Conservation (phyloP, 2,797 vertebrate species). For the Sparus aurata region DNA sequence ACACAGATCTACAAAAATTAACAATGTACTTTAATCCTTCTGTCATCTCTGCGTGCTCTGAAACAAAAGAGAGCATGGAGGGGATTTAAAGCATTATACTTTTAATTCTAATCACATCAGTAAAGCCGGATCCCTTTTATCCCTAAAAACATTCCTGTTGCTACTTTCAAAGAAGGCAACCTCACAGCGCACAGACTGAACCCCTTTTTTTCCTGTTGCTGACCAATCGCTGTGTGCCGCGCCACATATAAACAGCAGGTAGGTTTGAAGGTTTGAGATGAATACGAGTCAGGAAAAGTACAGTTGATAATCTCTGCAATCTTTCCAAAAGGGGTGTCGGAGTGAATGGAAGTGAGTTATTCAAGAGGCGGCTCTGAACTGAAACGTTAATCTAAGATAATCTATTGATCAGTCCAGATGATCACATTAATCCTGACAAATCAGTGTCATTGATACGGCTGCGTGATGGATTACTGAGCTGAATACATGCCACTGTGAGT, state of each 20-base stretch:
- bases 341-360: slow-evolving; percentile 51
- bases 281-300: slow-evolving; percentile 34
- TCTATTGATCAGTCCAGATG: slow-evolving; percentile 70
- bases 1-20: slow-evolving; percentile 60
- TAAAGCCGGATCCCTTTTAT: slow-evolving; percentile 58
- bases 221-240: slow-evolving; percentile 2
- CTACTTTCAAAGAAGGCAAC: slow-evolving; percentile 38
- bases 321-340: slow-evolving; percentile 33
- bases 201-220: slow-evolving; percentile 17
- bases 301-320: slow-evolving; percentile 45
- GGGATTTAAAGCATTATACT: slow-evolving; percentile 63
- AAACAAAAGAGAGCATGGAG: slow-evolving; percentile 65
- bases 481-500: slow-evolving; percentile 7
- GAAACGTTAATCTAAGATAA: slow-evolving; percentile 65
- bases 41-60: slow-evolving; percentile 54
- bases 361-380: slow-evolving; percentile 22
- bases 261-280: slow-evolving; percentile 46
- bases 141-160: slow-evolving; percentile 39
- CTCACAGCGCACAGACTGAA: background rate
- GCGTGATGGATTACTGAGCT: slow-evolving; percentile 50
- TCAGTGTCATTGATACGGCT: slow-evolving; percentile 62
- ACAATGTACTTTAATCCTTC: slow-evolving; percentile 65
- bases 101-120: slow-evolving; percentile 68
- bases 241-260: slow-evolving; percentile 36
- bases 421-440: slow-evolving; percentile 76